Percentiles rank a stretch among this genome's conserved stretches.
phyloP scores from a whole-genome alignment of 2,113 vertebrate species.

The Elachura formosa region DNA sequence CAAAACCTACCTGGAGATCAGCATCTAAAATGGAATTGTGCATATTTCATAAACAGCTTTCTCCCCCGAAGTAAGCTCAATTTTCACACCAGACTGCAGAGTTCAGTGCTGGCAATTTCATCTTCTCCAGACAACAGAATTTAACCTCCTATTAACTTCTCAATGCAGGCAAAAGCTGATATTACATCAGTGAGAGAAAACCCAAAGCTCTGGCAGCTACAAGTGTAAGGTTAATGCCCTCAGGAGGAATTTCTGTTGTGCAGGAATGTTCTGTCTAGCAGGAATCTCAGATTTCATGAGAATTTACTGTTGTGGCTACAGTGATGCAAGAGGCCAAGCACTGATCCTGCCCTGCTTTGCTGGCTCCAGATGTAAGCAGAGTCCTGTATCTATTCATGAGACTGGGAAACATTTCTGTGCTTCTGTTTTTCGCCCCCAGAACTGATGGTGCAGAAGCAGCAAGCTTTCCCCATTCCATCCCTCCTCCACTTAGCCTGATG shows the following conservation, averaged over 20 bases:
- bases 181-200: not conserved
- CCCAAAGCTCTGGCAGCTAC: not conserved
- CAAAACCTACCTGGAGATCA: not conserved
- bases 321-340: not conserved
- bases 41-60: not conserved
- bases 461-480: not conserved
- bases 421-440: not conserved
- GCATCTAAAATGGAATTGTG: not conserved
- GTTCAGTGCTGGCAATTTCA: not conserved
- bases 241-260: not conserved
- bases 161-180: not conserved
- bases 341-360: not conserved
- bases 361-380: not conserved
- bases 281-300: not conserved
- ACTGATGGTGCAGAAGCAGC: not conserved
- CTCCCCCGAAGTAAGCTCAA: accelerated
- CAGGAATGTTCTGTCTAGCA: too few species aligned
- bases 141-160: not conserved
- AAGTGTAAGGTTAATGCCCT: not conserved
- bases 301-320: not conserved
- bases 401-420: not conserved
- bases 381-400: not conserved
- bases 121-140: not conserved
- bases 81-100: not conserved
- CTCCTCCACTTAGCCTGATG: accelerated